Evolutionary conservation across 2,113 vertebrate species (phyloP).

Genomic region (Edolisoma coerulescens): DNA sequence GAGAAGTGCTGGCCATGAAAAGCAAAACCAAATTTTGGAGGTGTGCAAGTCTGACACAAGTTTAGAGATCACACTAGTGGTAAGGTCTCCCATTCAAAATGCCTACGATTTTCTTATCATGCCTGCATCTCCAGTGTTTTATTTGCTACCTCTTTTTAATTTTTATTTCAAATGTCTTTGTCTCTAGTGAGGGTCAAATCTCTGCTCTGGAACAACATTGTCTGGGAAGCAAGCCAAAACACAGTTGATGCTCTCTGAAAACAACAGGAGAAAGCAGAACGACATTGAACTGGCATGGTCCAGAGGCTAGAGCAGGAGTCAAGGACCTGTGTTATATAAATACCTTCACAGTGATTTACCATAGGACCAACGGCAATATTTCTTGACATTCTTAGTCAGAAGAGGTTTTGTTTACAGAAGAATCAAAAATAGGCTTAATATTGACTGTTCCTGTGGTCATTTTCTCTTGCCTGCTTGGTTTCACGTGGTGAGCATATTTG

Average conservation of each 20-base stretch:
- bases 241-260: conserved; percentile 33
- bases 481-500: neutral
- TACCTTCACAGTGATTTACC: neutral
- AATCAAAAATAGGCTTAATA: neutral
- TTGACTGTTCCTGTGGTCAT: neutral
- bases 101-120: neutral
- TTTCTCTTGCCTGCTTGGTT: neutral
- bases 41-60: neutral
- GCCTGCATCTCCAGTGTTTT: neutral
- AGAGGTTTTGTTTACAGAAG: neutral
- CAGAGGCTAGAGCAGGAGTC: conserved; percentile 29
- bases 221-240: conserved; percentile 48
- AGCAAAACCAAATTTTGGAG: neutral
- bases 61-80: neutral
- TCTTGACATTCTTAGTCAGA: neutral
- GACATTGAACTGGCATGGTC: neutral
- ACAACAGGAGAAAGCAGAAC: neutral
- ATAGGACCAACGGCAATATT: neutral
- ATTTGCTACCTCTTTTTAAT: neutral
- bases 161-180: conserved; percentile 11
- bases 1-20: neutral
- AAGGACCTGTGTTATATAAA: conserved; percentile 30
- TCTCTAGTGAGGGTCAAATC: conserved; percentile 19
- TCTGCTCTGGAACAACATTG: conserved; percentile 16
- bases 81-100: neutral